Evolutionary conservation across 1,140 invertebrate species (phyloP).

Genomic region (Palaemon carinicauda): DNA sequence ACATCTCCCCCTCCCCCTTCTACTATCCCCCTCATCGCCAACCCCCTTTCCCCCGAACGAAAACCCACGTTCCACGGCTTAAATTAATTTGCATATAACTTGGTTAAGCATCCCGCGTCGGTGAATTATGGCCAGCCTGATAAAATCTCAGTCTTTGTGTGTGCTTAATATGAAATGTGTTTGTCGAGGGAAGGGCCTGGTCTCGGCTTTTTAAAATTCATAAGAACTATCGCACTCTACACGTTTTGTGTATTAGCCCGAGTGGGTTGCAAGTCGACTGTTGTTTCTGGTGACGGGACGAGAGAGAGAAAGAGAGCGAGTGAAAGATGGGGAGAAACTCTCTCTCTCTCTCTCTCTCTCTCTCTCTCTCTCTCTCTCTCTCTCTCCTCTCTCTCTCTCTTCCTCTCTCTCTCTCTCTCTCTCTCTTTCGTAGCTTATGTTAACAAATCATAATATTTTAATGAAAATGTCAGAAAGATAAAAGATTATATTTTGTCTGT

Average conservation of each 20-base stretch:
- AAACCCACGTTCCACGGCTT: constrained; percentile 21
- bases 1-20: not conserved
- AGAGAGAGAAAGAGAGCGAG: not conserved
- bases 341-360: not conserved
- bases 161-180: constrained; percentile 50
- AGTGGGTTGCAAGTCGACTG: too few relatives aligned
- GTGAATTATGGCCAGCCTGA: constrained; percentile 35
- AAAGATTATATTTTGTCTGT: too few relatives aligned
- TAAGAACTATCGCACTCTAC: constrained; percentile 45
- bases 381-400: not conserved
- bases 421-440: not conserved
- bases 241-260: constrained; percentile 2
- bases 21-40: not conserved
- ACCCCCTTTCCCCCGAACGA: not conserved
- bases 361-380: not conserved
- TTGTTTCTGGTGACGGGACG: not conserved
- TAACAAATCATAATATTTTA: too few relatives aligned
- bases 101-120: constrained; percentile 39
- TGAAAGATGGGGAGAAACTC: not conserved
- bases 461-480: too few relatives aligned
- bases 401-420: not conserved
- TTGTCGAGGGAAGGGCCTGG: constrained; percentile 27
- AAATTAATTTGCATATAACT: constrained; percentile 52
- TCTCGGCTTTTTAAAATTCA: constrained; percentile 44
- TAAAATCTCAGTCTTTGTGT: constrained; percentile 38